Evolutionary conservation across 2,113 vertebrate genomes (phyloP), one percentile per base, ranked within the genome.

Genomic region (Lethenteron reissneri): DNA sequence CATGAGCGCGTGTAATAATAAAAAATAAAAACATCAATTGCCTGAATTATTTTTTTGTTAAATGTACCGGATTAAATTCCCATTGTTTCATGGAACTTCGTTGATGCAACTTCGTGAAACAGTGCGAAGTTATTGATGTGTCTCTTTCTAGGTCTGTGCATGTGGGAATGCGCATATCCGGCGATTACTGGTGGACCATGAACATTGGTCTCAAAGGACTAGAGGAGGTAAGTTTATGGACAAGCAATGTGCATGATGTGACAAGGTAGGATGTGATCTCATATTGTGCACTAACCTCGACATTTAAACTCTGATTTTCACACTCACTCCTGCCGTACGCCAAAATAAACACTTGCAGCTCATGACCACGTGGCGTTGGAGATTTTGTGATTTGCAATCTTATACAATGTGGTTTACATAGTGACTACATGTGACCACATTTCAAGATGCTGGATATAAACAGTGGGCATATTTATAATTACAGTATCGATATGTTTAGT

Each of bases 181-280:
- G 80, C 74, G 87, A 94, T 81, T 94, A 94, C 78, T 92, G 87
- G 88, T 90, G 88, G 88, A 90, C 86, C 8, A 77, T 79, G 2
- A 82, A 86, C 2, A 19, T 90, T 57, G 9, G 74, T 57, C 77
- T 92, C 2, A 77, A 72, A 5, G 82, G 83, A 12, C 68, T 82
- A 57, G 80, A 85, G 4, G 85, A 92, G 84, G 89, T 92, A 79
- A 79, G 76, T 2, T 3, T 0, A 70, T 70, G 19, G 2, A 64
- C 64, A n/a, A 56, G 12, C 57, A 11, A 3, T 1, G 12, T 2
- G 25, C 3, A 2, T 9, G 17, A 21, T 3, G 8, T 1, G 5
- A 9, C 58, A 57, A 15, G 41, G 11, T 17, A 11, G 5, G 60
- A 5, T 8, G 62, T 69, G 72, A 17, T 15, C 17, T 58, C 41